Evolutionary conservation across 2,113 vertebrate genomes (phyloP), one percentile per base, ranked within the genome.

Genomic region (Nothocercus nigrocapillus): DNA sequence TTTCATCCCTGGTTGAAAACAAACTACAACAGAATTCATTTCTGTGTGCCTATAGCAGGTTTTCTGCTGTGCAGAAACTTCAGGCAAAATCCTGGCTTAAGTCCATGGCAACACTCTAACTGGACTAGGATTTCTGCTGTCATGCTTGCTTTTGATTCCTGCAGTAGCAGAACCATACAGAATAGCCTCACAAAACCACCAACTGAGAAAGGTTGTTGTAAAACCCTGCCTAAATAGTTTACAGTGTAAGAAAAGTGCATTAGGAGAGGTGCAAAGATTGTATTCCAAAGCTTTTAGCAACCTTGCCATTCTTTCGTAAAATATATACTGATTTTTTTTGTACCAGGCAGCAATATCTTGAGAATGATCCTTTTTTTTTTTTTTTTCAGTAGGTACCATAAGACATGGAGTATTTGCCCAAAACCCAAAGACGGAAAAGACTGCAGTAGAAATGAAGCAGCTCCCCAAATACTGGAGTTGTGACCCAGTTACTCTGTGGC

Each of bases 71-170:
- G 67, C 32, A 85, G 67, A 95, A 92, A 88, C 58, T 82, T 89
- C 72, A 82, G 85, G 68, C 88, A 94, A 95, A 95, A 47, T 95
- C 58, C 80, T 69, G 77, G 90, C 90, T 95, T 95, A 96, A 96
- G 62, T 82, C 95, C 69, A 58, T 5, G 5, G 88, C 73, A 92
- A 61, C 80, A 45, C 53, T 96, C 54, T 84, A 90, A 69, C 85
- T 10, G 34, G 92, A 88, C 85, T 75, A 56, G 53, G 47, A 95
- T 95, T 96, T 94, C 61, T 34, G 32, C 66, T 1, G 0, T 86
- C 82, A 49, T 86, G 79, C 74, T 74, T 92, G 27, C 58, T 76
- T 88, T 85, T 88, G 64, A 86, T 49, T 94, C 88, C 66, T 56
- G 45, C 13, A 7, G 38, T 83, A 25, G 38, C 61, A 20, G 10